Evolutionary conservation across 2,797 vertebrate species (phyloP), one percentile per base, ranked within the genome.

Genomic region (Cossypha caffra): DNA sequence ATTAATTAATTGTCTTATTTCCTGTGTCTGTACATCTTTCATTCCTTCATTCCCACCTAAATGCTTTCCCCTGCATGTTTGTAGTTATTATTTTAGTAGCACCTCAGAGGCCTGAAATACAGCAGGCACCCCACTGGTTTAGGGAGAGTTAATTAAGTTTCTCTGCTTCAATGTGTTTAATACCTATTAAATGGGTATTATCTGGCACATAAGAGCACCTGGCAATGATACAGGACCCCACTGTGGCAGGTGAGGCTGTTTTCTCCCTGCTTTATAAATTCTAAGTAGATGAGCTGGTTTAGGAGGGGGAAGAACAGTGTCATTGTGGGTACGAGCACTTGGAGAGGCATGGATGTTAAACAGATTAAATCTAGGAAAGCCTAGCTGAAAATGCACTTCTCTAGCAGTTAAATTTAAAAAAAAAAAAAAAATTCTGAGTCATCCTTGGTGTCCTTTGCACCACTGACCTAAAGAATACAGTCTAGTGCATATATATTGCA

Each of bases 111-210:
- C 50, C 58, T 71, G 33, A 64, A 91, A 54, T 1, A 1, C 82
- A 85, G 64, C 61, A 88, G 75, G 42, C 64, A 67, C 31, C 85
- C 87, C n/a, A 28, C 72, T 86, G 85, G 20, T 90, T 90, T 86
- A 90, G 50, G 62, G 18, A 38, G 57, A 90, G 48, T 71, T 95
- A 90, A 95, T 93, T 95, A 86, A 86, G 52, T 71, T 92, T 86
- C 66, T 64, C 58, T 68, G 26, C 18, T 90, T 84, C 67, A 66
- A 38, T 61, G 62, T 64, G 58, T 77, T 92, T 93, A 83, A 86
- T 91, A n/a, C 37, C 55, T 82, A 86, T 83, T 90, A 90, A 84
- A 64, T 61, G 58, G 72, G 38, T 42, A 24, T 95, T 94, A 74
- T 63, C 31, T 68, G 77, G 26, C 58, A 81, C 40, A 9, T 29